Conservation (phyloP, 2,113 vertebrate species). For the Myxocyprinus asiaticus region DNA sequence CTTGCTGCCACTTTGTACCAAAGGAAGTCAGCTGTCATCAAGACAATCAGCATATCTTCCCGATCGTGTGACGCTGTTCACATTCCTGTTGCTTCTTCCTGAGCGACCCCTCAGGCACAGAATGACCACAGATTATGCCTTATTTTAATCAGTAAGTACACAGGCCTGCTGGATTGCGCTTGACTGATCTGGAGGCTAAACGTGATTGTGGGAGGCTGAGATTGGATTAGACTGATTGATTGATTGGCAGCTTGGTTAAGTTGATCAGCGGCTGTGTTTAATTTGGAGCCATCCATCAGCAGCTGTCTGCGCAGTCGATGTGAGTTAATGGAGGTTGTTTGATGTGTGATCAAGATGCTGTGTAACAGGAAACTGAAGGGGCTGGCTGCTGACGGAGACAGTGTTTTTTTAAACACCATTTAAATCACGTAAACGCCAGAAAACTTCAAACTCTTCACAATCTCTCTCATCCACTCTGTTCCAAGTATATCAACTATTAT, state of each 20-base stretch:
- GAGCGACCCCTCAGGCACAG: neutral
- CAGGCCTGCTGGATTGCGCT: neutral
- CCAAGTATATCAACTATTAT: no score
- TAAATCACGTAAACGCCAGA: neutral
- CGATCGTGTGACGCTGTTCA: neutral
- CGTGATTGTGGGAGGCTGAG: neutral
- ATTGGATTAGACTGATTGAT: slow-evolving; percentile 22
- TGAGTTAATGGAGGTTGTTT: neutral
- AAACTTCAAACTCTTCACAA: neutral
- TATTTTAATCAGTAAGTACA: neutral
- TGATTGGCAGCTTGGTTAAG: slow-evolving; percentile 37
- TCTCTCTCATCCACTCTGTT: no score
- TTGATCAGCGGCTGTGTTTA: slow-evolving; percentile 26
- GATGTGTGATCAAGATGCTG: neutral
- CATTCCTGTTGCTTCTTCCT: neutral
- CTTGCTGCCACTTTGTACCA: no score
- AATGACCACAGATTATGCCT: slow-evolving; percentile 9
- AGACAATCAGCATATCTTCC: no score
- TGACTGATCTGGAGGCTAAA: neutral
- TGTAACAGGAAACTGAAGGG: slow-evolving; percentile 4
- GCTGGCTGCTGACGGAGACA: neutral
- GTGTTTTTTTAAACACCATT: neutral
- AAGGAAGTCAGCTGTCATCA: no score
- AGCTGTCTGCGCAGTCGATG: neutral
- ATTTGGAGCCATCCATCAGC: slow-evolving; percentile 15